Evolutionary conservation across 2,888 invertebrate genomes (phyloP).

Genomic region (Sinopyrophorus schimmeli): DNA sequence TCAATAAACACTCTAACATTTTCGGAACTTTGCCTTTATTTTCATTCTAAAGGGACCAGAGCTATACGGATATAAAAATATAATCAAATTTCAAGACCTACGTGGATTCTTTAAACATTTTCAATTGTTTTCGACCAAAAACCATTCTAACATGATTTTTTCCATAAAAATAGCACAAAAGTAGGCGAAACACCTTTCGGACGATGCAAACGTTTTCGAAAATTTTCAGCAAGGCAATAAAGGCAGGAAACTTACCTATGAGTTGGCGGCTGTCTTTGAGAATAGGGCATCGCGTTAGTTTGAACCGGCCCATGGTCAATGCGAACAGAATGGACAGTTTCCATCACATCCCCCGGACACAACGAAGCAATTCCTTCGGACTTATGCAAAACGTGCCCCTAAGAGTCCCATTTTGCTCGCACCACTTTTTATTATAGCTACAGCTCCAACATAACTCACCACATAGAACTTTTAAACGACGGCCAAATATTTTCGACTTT

Average conservation of each 20-base stretch:
- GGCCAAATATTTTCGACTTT: slow-evolving; percentile 1
- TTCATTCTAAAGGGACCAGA: too few species aligned
- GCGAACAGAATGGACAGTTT: slow-evolving; percentile 55
- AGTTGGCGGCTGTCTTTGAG: slow-evolving; percentile 54
- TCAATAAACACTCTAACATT: too few species aligned
- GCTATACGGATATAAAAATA: too few species aligned
- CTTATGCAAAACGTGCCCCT: slow-evolving; percentile 17
- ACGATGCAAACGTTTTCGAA: too few species aligned
- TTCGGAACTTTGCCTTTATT: too few species aligned
- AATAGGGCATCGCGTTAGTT: slow-evolving; percentile 55
- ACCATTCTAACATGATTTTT: too few species aligned
- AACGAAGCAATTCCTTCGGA: slow-evolving; percentile 37
- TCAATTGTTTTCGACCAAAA: too few species aligned
- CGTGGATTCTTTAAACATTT: too few species aligned
- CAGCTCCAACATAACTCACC: background rate
- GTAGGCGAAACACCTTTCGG: too few species aligned
- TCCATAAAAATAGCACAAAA: too few species aligned
- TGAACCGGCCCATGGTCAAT: slow-evolving; percentile 56
- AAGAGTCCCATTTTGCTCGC: slow-evolving; percentile 23
- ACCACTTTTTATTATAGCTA: slow-evolving; percentile 7
- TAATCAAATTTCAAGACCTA: too few species aligned
- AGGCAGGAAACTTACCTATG: slow-evolving; percentile 46
- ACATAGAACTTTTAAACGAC: slow-evolving; percentile 2
- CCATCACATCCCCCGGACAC: slow-evolving; percentile 45
- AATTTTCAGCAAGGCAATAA: background rate